phyloP scores from a whole-genome alignment of 2,113 vertebrate genomes.

The Phodopus roborovskii region DNA sequence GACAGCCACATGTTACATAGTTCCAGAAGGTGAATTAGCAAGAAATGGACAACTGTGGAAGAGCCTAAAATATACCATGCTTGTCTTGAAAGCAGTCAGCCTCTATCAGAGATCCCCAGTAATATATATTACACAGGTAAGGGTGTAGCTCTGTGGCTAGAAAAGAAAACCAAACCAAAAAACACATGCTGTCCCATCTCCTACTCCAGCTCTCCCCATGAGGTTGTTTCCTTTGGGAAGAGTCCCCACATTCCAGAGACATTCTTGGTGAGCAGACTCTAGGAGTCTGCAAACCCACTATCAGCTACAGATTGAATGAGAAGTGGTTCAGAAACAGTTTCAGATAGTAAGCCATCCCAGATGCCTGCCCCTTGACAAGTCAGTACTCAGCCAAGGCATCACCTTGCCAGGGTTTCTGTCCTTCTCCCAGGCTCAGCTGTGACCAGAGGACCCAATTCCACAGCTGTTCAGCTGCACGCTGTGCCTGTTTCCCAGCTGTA shows the following conservation, averaged over 20 bases:
- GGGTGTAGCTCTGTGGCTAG: background rate
- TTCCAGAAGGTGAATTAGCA: background rate
- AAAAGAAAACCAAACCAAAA: background rate
- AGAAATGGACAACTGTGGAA: background rate
- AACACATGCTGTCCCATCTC: too few relatives aligned
- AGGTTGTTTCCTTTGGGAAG: background rate
- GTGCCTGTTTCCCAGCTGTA: constrained; percentile 80
- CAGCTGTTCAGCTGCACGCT: constrained; percentile 84
- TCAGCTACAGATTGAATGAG: background rate
- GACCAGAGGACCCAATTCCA: constrained; percentile 83
- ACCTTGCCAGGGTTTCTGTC: background rate
- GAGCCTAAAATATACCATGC: background rate
- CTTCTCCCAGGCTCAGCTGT: constrained; percentile 83
- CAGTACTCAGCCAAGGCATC: background rate
- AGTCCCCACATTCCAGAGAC: fast-evolving
- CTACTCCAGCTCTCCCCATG: background rate
- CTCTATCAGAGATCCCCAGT: too few relatives aligned
- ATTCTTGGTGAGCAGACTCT: background rate
- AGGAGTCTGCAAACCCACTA: background rate
- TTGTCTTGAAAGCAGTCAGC: too few relatives aligned
- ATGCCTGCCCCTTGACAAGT: background rate
- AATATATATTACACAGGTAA: background rate
- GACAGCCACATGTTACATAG: background rate
- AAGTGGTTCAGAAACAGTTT: background rate
- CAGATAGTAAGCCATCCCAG: background rate